Evolutionary conservation across 2,797 vertebrate genomes (phyloP).

Genomic region (Melanogrammus aeglefinus): DNA sequence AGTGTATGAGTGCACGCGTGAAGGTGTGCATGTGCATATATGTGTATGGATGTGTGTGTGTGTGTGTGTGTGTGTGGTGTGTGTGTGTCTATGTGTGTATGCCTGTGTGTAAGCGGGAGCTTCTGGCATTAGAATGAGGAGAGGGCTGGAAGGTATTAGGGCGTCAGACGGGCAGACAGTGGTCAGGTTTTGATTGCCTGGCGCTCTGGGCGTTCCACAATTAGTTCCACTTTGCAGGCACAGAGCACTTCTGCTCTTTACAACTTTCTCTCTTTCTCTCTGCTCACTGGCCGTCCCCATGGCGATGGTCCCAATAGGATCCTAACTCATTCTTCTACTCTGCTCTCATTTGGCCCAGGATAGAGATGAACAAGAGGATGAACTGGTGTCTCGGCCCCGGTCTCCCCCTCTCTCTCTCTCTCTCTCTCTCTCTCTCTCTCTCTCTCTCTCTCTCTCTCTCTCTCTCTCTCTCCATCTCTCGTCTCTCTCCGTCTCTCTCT

Average conservation of each 20-base stretch:
- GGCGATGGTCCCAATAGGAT: constrained; percentile 24
- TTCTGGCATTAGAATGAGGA: neutral
- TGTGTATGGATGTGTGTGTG: neutral
- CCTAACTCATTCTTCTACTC: constrained; percentile 14
- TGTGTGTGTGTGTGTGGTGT: neutral
- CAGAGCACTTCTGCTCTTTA: constrained; percentile 19
- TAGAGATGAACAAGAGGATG: constrained; percentile 21
- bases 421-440: neutral
- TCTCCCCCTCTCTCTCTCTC: constrained; percentile 25
- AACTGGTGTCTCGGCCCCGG: neutral
- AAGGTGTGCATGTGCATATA: too few species aligned
- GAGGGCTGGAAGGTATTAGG: neutral
- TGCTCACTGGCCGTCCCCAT: constrained; percentile 6
- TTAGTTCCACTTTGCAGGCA: constrained; percentile 33
- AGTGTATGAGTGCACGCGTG: too few species aligned
- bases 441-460: neutral
- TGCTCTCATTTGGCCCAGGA: constrained; percentile 31
- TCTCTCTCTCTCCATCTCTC: constrained; percentile 15
- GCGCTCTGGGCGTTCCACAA: constrained; percentile 23
- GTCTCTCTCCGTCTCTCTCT: constrained; percentile 14
- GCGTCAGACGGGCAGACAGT: neutral
- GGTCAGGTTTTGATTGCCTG: neutral
- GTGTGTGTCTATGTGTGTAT: neutral
- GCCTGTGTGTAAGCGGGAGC: neutral
- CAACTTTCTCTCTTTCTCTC: constrained; percentile 16